A percentile compares a stretch with the other conserved stretches of the same genome.
These are phyloP conservation scores for Euplexia lucipara DNA, from an alignment of 2,888 invertebrate genomes.

Conservation along the genomic window DNA sequence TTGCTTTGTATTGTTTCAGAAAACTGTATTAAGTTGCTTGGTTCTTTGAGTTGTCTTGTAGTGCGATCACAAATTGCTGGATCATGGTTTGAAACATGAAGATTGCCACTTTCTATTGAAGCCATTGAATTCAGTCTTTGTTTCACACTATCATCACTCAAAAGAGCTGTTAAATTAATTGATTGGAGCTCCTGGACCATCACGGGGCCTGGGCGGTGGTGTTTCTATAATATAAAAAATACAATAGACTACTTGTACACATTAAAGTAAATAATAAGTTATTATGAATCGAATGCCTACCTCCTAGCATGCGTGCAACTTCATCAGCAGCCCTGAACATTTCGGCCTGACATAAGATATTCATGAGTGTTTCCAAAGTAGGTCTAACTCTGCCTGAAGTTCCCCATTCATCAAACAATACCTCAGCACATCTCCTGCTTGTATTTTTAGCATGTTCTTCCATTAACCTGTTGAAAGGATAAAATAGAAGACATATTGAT, in stretches of 20 bases:
- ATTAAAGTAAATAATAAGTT: background rate
- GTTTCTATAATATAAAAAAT: conserved; percentile 82
- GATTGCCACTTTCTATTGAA: conserved; percentile 64
- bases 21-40: conserved; percentile 68
- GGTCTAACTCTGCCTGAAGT: conserved; percentile 94
- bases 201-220: conserved; percentile 91
- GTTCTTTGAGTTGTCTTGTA: conserved; percentile 73
- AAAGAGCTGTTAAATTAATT: conserved; percentile 83
- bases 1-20: conserved; percentile 53
- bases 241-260: background rate
- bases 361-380: conserved; percentile 92
- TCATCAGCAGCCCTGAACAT: conserved; percentile 95
- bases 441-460: conserved; percentile 88
- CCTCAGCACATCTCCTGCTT: conserved; percentile 91
- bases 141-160: conserved; percentile 74
- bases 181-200: conserved; percentile 92
- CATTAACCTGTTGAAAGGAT: conserved; percentile 89
- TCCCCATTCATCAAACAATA: conserved; percentile 97
- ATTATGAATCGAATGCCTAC: conserved; percentile 59
- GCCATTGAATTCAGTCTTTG: conserved; percentile 61
- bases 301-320: conserved; percentile 91
- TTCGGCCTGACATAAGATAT: conserved; percentile 92
- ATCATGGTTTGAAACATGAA: conserved; percentile 60
- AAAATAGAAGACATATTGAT: background rate
- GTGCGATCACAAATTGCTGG: conserved; percentile 70